Percentiles rank a stretch among this genome's conserved stretches.
These are phyloP conservation scores for Euura saliciscinereae DNA, from an alignment of 1,140 invertebrate genomes.

Conservation along the genomic window DNA sequence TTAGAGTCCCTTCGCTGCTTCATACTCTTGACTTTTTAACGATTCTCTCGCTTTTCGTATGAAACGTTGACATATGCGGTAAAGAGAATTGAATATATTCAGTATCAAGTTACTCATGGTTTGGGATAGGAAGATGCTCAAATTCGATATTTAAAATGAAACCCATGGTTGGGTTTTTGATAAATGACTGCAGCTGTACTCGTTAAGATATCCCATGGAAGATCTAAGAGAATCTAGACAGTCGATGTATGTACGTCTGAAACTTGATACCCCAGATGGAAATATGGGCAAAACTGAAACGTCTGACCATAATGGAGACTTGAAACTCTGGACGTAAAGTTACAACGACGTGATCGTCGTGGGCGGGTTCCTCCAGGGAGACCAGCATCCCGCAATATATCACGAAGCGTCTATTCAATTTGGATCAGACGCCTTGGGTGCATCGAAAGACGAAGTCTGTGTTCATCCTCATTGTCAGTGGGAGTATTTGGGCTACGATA, in stretches of 20 bases:
- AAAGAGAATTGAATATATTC: neutral
- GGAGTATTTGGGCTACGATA: neutral
- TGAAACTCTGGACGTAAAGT: slow-evolving; percentile 21
- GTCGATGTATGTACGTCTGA: neutral
- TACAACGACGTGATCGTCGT: slow-evolving; percentile 25
- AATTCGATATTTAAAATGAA: neutral
- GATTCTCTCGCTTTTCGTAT: too few species aligned
- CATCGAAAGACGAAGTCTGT: neutral
- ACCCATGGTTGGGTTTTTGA: neutral
- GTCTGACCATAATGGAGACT: slow-evolving; percentile 15
- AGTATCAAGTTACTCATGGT: neutral
- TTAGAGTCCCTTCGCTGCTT: too few species aligned
- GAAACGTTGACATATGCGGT: too few species aligned
- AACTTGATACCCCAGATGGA: neutral
- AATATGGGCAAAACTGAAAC: neutral
- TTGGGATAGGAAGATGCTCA: neutral
- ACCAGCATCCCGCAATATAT: slow-evolving; percentile 21
- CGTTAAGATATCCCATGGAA: neutral
- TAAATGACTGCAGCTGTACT: neutral
- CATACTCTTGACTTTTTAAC: too few species aligned
- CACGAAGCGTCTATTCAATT: slow-evolving; percentile 34
- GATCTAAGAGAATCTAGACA: neutral
- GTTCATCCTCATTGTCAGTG: neutral
- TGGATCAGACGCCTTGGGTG: slow-evolving; percentile 26
- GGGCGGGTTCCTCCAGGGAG: slow-evolving; percentile 27